phyloP scores from a whole-genome alignment of 1,140 invertebrate genomes.

The Trachymyrmex septentrionalis region DNA sequence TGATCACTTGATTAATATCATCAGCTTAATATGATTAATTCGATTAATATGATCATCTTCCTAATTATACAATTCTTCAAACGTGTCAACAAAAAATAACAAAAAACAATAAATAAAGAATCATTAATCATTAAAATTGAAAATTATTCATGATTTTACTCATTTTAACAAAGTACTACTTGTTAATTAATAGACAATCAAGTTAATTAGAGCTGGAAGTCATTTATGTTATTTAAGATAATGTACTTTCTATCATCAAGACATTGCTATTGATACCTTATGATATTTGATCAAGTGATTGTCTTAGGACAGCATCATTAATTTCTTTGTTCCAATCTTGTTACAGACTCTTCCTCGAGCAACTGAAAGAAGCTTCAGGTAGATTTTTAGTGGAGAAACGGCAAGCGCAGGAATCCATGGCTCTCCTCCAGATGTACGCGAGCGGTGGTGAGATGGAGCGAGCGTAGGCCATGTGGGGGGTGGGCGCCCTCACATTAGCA shows the following conservation, averaged over 20 bases:
- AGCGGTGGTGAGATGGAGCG: conserved; percentile 84
- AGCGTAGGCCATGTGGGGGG: conserved; percentile 86
- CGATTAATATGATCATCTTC: too few relatives aligned
- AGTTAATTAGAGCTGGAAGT: not conserved
- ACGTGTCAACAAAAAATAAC: not conserved
- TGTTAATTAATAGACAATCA: not conserved
- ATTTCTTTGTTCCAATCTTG: conserved; percentile 20
- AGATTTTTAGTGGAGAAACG: conserved; percentile 93
- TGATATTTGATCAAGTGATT: not conserved
- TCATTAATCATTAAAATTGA: too few relatives aligned
- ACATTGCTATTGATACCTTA: not conserved
- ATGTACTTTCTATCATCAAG: not conserved
- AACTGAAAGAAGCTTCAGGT: conserved; percentile 93
- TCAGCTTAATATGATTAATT: not conserved
- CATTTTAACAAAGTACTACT: not conserved
- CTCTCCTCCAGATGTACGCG: conserved; percentile 89
- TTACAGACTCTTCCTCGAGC: conserved; percentile 92
- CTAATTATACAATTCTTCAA: not conserved
- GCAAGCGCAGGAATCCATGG: conserved; percentile 94
- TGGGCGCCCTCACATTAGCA: conserved; percentile 85
- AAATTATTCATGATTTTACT: not conserved
- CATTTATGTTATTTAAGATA: not conserved
- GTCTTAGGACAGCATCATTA: not conserved
- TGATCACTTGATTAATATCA: not conserved
- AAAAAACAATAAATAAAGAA: too few relatives aligned